A percentile compares a stretch with the other conserved stretches of the same genome.
Conservation (phyloP, 2,888 invertebrate genomes). For the Xylota segnis region DNA sequence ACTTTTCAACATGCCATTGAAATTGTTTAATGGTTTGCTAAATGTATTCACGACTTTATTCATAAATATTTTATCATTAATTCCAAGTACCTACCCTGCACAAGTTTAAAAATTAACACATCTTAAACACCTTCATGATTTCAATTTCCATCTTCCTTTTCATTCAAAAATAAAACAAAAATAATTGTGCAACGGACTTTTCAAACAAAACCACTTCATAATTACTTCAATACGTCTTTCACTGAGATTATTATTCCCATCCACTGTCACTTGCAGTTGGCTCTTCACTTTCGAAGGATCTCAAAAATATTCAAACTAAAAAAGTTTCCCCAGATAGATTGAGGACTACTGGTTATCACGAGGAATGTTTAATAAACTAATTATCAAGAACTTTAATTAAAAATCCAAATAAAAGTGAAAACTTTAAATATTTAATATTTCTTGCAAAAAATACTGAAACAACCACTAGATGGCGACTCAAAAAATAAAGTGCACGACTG, state of each 20-base stretch:
- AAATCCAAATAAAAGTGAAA: not conserved
- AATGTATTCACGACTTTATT: no score
- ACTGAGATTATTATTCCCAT: not conserved
- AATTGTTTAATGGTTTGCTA: no score
- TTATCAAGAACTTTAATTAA: conserved; percentile 27
- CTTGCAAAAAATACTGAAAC: not conserved
- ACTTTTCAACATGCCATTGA: no score
- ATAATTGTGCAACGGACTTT: not conserved
- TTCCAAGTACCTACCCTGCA: no score
- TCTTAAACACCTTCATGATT: not conserved
- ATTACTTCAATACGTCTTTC: conserved; percentile 9
- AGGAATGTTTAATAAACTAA: conserved; percentile 6
- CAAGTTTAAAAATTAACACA: no score
- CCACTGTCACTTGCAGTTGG: conserved; percentile 8
- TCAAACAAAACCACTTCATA: conserved; percentile 1
- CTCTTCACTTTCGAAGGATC: not conserved
- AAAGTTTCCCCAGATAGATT: not conserved
- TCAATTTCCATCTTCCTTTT: not conserved
- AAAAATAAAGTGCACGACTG: no score
- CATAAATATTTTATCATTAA: no score
- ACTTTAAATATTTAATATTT: not conserved
- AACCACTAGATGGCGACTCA: not conserved
- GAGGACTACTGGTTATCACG: not conserved
- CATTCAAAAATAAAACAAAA: no score
- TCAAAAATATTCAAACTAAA: not conserved